Evolutionary conservation across 2,113 vertebrate species (phyloP), one percentile per base, ranked within the genome.

Genomic region (Cygnus atratus): DNA sequence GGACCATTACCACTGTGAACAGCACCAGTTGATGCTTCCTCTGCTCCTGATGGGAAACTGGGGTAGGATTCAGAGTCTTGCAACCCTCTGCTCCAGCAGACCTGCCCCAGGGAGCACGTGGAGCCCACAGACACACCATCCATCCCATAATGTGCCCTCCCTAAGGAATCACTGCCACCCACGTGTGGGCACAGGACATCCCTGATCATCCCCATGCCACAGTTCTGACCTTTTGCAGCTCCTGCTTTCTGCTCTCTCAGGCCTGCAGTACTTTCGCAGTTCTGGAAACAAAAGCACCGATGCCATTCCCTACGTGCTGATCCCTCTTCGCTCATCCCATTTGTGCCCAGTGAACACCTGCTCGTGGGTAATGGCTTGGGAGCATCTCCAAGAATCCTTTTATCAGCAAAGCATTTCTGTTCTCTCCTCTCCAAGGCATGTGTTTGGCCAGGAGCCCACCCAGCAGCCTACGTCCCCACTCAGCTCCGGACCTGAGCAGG

Each of bases 341-440:
- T 84, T 91, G 57, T 65, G 9, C 58, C n/a, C n/a, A 86, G 6
- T 65, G 24, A n/a, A 18, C n/a, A 73, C 43, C 11, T 9, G 13
- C 20, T 39, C 48, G 21, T 1, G 1, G 57, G 22, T 31, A 76
- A 55, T 1, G 2, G 7, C 50, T 87, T 33, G 4, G 2, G 20
- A 43, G 21, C 0, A 1, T 67, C 82, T 39, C 44, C 19, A 71
- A 58, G 25, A 6, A 24, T 15, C 22, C n/a, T 62, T 24, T 58
- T 25, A 46, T 14, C 25, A 70, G 8, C 13, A 13, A 4, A 55
- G 13, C 59, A 13, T 80, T 91, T 83, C 9, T 84, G 26, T 78
- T 82, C 70, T 68, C 28, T 31, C 67, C 24, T 66, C 87, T 70
- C n/a, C 13, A 2, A 3, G 35, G 22, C 6, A 31, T 20, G 6